Conservation (phyloP, 2,888 invertebrate species). For the Melanostoma scalare region DNA sequence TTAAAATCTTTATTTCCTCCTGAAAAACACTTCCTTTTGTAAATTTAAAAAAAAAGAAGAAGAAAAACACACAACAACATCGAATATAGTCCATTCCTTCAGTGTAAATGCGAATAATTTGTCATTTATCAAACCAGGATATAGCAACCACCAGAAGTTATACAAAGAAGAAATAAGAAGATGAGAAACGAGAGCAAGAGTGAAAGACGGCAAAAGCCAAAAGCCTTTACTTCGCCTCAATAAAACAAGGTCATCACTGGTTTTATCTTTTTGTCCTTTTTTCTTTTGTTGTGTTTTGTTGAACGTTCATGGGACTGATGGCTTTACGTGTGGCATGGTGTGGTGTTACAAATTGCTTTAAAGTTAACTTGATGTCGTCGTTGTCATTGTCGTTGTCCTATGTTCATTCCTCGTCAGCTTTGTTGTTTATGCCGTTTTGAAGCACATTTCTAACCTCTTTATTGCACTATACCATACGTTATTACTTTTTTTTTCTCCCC, state of each 20-base stretch:
- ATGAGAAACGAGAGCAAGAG: conserved; percentile 23
- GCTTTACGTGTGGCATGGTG: conserved; percentile 10
- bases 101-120: conserved; percentile 64
- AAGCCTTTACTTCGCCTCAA: conserved; percentile 56
- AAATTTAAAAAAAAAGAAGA: conserved; percentile 24
- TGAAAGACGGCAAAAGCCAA: conserved; percentile 37
- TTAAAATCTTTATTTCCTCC: conserved; percentile 66
- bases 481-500: not conserved
- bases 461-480: conserved; percentile 36
- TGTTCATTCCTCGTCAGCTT: conserved; percentile 6
- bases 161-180: conserved; percentile 11
- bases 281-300: conserved; percentile 7
- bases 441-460: conserved; percentile 11
- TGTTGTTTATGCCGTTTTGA: conserved; percentile 6
- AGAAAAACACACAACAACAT: not conserved
- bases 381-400: conserved; percentile 5
- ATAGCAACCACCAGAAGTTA: conserved; percentile 47
- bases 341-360: conserved; percentile 66
- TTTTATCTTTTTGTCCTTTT: conserved; percentile 44
- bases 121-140: conserved; percentile 70
- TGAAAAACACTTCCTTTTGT: conserved; percentile 48
- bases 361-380: conserved; percentile 59
- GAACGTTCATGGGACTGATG: not conserved
- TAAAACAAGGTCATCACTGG: conserved; percentile 60
- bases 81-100: not conserved